Evolutionary conservation across 2,113 vertebrate genomes (phyloP).

Genomic region (Meriones unguiculatus): DNA sequence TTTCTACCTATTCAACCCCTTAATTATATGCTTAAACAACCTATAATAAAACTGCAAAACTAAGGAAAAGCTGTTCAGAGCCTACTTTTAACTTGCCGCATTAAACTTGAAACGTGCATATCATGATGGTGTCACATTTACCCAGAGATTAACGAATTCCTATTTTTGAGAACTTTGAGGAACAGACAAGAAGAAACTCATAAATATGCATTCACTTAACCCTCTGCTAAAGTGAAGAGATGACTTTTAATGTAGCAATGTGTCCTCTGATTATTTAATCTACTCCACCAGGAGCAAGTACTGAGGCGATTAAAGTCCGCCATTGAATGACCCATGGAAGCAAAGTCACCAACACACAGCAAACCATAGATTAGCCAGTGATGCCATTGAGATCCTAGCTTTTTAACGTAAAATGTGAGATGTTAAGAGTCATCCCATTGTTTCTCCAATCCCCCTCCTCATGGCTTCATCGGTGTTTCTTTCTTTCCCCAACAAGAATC

Average conservation of each 20-base stretch:
- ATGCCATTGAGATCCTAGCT: background rate
- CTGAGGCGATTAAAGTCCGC: background rate
- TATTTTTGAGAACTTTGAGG: constrained; percentile 12
- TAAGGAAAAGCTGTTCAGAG: constrained; percentile 10
- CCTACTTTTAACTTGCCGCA: constrained; percentile 49
- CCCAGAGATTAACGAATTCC: constrained; percentile 51
- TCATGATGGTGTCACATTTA: constrained; percentile 32
- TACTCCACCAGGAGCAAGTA: background rate
- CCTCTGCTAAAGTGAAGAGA: constrained; percentile 5
- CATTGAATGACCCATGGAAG: background rate
- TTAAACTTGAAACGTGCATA: constrained; percentile 47
- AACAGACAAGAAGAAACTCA: constrained; percentile 33
- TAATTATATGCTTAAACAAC: constrained; percentile 36
- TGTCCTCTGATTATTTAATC: constrained; percentile 27
- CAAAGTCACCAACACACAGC: constrained; percentile 40
- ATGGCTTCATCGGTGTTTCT: background rate
- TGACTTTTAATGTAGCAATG: background rate
- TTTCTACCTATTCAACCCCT: constrained; percentile 7
- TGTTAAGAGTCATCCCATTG: background rate
- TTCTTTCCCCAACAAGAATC: background rate
- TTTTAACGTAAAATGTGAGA: background rate
- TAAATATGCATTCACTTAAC: constrained; percentile 40
- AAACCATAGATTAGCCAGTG: background rate
- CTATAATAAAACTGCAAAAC: constrained; percentile 19
- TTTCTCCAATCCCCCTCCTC: background rate